These are phyloP conservation scores for Acanthosoma haemorrhoidale DNA, from an alignment of 2,888 invertebrate species.

Conservation along the genomic window DNA sequence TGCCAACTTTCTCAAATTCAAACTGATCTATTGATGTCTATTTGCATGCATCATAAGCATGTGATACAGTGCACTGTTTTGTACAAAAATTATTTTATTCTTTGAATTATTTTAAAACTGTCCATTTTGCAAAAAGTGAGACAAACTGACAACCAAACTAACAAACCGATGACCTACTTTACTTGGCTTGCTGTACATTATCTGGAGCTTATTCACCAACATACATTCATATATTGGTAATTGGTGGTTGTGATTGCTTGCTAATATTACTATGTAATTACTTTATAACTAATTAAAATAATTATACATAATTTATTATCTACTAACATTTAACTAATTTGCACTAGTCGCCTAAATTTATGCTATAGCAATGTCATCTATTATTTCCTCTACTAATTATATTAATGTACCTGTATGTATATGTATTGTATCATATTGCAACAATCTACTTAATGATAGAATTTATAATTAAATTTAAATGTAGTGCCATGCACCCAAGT, in stretches of 20 bases:
- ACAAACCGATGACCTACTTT: background rate
- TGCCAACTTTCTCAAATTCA: constrained; percentile 1
- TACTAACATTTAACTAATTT: too few species aligned
- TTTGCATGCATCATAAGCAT: constrained; percentile 22
- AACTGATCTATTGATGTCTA: background rate
- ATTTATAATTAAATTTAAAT: too few species aligned
- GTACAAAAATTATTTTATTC: background rate
- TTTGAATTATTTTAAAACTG: background rate
- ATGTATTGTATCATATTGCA: too few species aligned
- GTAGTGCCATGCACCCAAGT: too few species aligned
- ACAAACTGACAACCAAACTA: constrained; percentile 24
- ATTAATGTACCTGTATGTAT: too few species aligned
- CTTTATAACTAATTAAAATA: too few species aligned
- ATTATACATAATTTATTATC: too few species aligned
- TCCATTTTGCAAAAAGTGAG: constrained; percentile 3
- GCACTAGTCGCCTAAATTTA: too few species aligned
- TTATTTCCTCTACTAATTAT: too few species aligned
- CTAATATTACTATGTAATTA: too few species aligned
- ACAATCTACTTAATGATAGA: too few species aligned
- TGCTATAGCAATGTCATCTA: too few species aligned
- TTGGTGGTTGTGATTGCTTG: background rate
- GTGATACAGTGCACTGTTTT: constrained; percentile 9
- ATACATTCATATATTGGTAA: background rate
- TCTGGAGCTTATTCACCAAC: background rate
- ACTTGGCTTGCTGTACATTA: background rate